Percentiles rank a stretch among this genome's conserved stretches.
Conservation (phyloP, 2,888 invertebrate species). For the Dynastes hyllus region DNA sequence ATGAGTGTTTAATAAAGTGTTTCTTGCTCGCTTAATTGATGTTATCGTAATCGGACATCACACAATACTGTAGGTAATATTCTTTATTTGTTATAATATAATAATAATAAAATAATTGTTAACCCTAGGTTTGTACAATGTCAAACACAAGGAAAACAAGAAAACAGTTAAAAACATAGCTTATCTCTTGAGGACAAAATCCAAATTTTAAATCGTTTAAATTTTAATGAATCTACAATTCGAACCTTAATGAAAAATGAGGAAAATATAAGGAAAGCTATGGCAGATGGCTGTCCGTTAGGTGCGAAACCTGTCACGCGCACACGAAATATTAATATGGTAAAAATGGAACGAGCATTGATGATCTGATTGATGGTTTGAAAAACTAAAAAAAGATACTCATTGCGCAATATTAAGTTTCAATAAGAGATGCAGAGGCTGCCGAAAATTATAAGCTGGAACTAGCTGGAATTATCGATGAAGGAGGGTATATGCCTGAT, state of each 20-base stretch:
- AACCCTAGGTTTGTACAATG: no score
- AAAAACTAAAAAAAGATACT: constrained; percentile 49
- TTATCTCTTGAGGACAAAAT: no score
- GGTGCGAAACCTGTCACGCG: constrained; percentile 3
- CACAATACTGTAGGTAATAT: no score
- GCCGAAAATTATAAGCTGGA: constrained; percentile 38
- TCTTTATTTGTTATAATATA: no score
- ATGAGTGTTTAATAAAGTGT: no score
- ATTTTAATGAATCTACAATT: constrained; percentile 56
- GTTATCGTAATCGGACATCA: no score
- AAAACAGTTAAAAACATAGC: no score
- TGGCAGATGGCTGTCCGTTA: constrained; percentile 10
- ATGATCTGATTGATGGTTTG: constrained; percentile 55
- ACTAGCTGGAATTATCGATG: constrained; percentile 10
- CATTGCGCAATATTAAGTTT: constrained; percentile 43
- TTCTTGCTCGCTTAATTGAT: no score
- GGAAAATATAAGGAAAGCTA: constrained; percentile 46
- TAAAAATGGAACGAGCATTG: constrained; percentile 47
- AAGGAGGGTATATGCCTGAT: background rate
- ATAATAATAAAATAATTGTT: no score
- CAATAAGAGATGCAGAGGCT: constrained; percentile 30
- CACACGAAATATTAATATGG: constrained; percentile 21
- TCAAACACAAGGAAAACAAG: no score
- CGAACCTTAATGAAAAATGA: constrained; percentile 56
- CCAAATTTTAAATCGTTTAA: no score